phyloP scores from a whole-genome alignment of 2,113 vertebrate species.

The Platichthys stellatus region DNA sequence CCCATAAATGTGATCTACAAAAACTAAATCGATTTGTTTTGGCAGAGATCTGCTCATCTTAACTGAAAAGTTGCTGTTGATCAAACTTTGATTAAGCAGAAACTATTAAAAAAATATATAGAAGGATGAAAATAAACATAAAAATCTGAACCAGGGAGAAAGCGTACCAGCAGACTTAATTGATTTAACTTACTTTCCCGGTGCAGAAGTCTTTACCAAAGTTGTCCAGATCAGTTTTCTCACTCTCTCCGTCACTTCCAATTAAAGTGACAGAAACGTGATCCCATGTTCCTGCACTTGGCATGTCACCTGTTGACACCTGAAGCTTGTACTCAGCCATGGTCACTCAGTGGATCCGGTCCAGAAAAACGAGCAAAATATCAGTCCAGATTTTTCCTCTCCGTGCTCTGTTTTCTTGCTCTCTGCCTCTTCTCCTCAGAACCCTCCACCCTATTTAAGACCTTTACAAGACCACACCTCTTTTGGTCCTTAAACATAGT shows the following conservation, averaged over 20 bases:
- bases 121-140: too few relatives aligned
- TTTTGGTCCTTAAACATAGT: too few relatives aligned
- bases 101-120: too few relatives aligned
- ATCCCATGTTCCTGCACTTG: slow-evolving; percentile 62
- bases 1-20: too few relatives aligned
- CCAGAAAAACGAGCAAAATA: not conserved
- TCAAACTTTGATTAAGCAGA: too few relatives aligned
- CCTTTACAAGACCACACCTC: too few relatives aligned
- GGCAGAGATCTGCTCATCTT: too few relatives aligned
- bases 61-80: too few relatives aligned
- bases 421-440: not conserved
- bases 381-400: not conserved
- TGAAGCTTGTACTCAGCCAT: slow-evolving; percentile 69
- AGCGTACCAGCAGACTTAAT: too few relatives aligned
- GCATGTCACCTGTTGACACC: slow-evolving; percentile 64
- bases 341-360: not conserved
- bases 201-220: slow-evolving; percentile 38
- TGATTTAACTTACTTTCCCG: slow-evolving; percentile 56
- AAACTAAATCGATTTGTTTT: too few relatives aligned
- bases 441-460: too few relatives aligned
- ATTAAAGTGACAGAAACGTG: slow-evolving; percentile 65
- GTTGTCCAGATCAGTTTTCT: slow-evolving; percentile 59
- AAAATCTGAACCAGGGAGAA: too few relatives aligned
- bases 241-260: slow-evolving; percentile 67
- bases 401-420: not conserved